Base-by-base conservation (phyloP, 2,113 vertebrate genomes). In the Canis aureus region DNA sequence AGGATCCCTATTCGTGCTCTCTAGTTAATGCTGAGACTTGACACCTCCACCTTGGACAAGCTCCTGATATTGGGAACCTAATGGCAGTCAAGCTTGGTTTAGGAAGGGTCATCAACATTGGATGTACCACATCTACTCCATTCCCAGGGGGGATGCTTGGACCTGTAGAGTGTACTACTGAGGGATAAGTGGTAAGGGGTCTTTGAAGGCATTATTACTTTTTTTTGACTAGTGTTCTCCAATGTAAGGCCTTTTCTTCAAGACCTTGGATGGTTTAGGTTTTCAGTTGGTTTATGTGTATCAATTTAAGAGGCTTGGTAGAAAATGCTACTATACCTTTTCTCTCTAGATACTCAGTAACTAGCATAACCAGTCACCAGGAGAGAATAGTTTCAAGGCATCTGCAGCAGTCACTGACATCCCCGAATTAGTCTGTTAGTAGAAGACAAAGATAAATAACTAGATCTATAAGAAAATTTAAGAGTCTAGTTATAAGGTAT, bases 391-490 rank as follows among this genome's bases (percentile, higher is more conserved):
- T 71, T 32, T 83, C 51, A 94, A 83, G 80, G 16, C n/a, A 35
- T 95, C 35, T 29, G 43, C 88, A 38, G 32, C 27, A 66, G 32
- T 89, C 53, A 53, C 17, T 71, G 71, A 89, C 8, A 66, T 22
- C 49, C 16, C 22, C 16, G 55, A 55, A 64, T 95, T 84, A 64
- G 3, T 88, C 55, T 76, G 29, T 17, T 13, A 73, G 22, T 1
- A 73, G 71, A 88, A 90, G 69, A 83, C 74, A 29, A 88, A 95
- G 49, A 66, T 60, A 55, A 95, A 66, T 66, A 93, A 83, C 9
- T 15, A 59, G 11, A 51, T 86, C 49, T 86, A 4, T 35, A 74
- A 91, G 86, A 29, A 82, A 96, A 93, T 1, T 64, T 62, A 95
- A 82, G 74, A 59, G 20, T 8, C 3, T 93, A 27, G 2, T 84